These are phyloP conservation scores for Eurytoma californica DNA, from an alignment of 2,888 invertebrate species.

Conservation along the genomic window DNA sequence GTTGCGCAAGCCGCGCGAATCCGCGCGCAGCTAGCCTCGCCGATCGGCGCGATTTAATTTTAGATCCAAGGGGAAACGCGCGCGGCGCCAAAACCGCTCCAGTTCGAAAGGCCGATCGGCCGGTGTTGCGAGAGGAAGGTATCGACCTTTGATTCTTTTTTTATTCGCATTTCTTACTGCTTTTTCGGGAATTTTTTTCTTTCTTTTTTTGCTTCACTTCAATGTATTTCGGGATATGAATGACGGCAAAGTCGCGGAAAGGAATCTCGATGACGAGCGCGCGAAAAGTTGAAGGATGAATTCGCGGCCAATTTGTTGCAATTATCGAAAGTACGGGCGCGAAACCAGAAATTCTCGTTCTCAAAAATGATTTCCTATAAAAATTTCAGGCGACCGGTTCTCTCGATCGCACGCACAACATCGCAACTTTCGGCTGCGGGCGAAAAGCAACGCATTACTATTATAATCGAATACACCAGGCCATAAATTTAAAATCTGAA, in stretches of 20 bases:
- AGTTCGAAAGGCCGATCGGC: not conserved
- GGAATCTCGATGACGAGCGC: not conserved
- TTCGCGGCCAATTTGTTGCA: not conserved
- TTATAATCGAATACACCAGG: too few relatives aligned
- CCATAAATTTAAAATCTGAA: too few relatives aligned
- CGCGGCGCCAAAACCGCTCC: not conserved
- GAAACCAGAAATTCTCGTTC: constrained; percentile 9
- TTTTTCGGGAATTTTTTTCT: not conserved
- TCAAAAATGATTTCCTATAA: not conserved
- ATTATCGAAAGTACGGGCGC: too few relatives aligned
- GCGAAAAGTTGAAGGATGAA: not conserved
- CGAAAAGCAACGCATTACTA: too few relatives aligned
- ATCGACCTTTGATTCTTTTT: constrained; percentile 5
- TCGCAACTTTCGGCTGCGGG: too few relatives aligned
- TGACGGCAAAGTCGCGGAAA: too few relatives aligned
- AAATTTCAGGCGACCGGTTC: constrained; percentile 19
- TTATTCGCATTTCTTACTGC: not conserved
- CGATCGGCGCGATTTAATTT: constrained; percentile 25
- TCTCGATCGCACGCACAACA: too few relatives aligned
- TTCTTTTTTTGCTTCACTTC: not conserved
- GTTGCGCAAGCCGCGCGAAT: too few relatives aligned
- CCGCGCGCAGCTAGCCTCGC: not conserved
- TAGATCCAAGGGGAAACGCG: constrained; percentile 34
- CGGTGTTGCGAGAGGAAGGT: constrained; percentile 15
- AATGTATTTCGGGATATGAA: not conserved